phyloP scores from a whole-genome alignment of 2,888 invertebrate species.

The Mythimna loreyi region DNA sequence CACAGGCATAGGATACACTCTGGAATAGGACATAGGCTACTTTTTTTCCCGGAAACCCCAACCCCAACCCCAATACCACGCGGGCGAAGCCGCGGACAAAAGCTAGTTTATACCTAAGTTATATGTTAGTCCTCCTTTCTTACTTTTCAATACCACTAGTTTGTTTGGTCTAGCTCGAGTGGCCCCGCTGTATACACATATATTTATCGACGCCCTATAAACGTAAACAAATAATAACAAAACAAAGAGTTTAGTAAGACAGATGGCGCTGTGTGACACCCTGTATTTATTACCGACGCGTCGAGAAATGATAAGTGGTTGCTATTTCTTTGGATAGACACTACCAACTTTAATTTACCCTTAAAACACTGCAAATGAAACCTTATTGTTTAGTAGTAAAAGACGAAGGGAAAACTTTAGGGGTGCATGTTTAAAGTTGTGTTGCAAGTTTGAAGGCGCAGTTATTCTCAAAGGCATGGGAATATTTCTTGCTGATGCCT shows the following conservation, averaged over 20 bases:
- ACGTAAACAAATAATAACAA: constrained; percentile 70
- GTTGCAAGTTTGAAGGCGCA: constrained; percentile 47
- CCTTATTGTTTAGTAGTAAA: constrained; percentile 21
- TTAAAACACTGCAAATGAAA: neutral
- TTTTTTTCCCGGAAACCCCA: too few species aligned
- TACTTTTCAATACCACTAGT: too few species aligned
- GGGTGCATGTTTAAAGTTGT: constrained; percentile 14
- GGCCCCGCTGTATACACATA: neutral
- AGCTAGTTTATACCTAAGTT: too few species aligned
- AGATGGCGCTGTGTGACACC: constrained; percentile 68
- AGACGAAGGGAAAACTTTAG: neutral
- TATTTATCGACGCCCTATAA: constrained; percentile 67
- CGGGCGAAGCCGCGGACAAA: too few species aligned
- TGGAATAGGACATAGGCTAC: too few species aligned
- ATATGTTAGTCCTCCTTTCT: too few species aligned
- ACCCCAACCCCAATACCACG: too few species aligned
- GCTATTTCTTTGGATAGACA: constrained; percentile 68
- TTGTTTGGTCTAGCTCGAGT: too few species aligned
- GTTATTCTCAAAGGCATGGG: constrained; percentile 53
- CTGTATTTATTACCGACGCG: constrained; percentile 66
- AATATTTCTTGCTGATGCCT: constrained; percentile 61
- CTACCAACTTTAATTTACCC: constrained; percentile 33
- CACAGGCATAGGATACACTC: too few species aligned
- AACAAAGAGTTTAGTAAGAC: constrained; percentile 67
- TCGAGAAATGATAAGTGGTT: constrained; percentile 70